These are phyloP conservation scores for Drosophila pseudoobscura DNA, from an alignment of 1,140 invertebrate genomes.

Conservation along the genomic window DNA sequence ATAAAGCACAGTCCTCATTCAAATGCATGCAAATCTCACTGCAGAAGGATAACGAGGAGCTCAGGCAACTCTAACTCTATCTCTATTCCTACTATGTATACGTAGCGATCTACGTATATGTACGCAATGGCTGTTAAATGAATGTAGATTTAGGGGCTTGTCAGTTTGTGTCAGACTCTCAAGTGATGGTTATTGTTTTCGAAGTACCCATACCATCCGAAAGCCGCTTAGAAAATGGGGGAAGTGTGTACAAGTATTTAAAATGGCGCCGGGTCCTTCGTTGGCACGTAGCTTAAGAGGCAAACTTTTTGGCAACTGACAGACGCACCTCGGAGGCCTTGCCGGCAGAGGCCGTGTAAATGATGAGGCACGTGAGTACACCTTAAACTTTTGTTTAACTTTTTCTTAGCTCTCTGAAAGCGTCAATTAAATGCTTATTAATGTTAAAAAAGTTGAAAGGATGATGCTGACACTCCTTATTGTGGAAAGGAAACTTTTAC, in stretches of 20 bases:
- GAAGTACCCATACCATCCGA: conserved; percentile 10
- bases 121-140: conserved; percentile 34
- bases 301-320: conserved; percentile 65
- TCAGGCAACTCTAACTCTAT: background rate
- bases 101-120: conserved; percentile 31
- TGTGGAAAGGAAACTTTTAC: background rate
- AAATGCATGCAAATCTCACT: conserved; percentile 60
- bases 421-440: conserved; percentile 64
- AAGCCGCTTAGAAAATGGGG: conserved; percentile 49
- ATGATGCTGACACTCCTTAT: conserved; percentile 5
- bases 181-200: conserved; percentile 67
- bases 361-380: conserved; percentile 42
- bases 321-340: conserved; percentile 18
- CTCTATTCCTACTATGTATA: conserved; percentile 22
- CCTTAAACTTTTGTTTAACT: conserved; percentile 45
- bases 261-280: conserved; percentile 29
- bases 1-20: conserved; percentile 37
- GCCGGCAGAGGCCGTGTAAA: conserved; percentile 24
- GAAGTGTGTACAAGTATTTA: conserved; percentile 60
- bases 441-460: conserved; percentile 32
- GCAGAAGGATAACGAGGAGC: conserved; percentile 35
- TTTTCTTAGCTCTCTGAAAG: conserved; percentile 34
- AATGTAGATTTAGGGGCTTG: conserved; percentile 33
- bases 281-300: conserved; percentile 14
- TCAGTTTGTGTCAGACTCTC: conserved; percentile 62